Base-by-base conservation (phyloP, 2,888 invertebrate genomes). In the Acanthoscelides obtectus region DNA sequence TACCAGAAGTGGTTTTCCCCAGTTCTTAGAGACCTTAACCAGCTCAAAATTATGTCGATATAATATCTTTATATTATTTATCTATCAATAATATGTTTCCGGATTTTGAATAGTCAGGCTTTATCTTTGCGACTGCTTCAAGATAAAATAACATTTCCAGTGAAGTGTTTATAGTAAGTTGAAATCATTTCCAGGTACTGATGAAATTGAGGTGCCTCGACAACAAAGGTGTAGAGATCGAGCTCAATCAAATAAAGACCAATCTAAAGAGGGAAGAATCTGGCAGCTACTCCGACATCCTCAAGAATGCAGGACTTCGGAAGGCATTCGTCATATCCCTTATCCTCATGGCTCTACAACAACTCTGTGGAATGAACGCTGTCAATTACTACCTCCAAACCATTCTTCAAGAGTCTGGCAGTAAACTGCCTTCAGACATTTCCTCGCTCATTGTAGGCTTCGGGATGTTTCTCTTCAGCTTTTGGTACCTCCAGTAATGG, bases 321-420 rank as follows among this genome's bases (percentile, higher is more conserved):
- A 92, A 91, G 81, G 94, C 95, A 0, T 88, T 95, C 80, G 88
- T 94, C 76, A 90, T 93, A 68, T 92, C 92, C 0, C 90, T 91
- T n/a, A 20, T 74, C 17, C 66, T 79, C 65, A 75, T 79, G 22
- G 64, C 70, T 45, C 92, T 94, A 85, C 96, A 96, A 82, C 84
- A 95, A 27, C 93, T 94, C 0, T 95, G 94, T 69, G 72, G 75
- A 21, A 72, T 72, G n/a, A 70, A 69, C 12, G 71, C 66, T 12
- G 8, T 72, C 19, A 68, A 71, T 20, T 73, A 71, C 88, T 92
- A 71, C 93, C 95, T 19, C 91, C 93, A 0, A 86, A 75, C 76
- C 20, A 93, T 94, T 79, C 94, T 94, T 81, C 82, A 85, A 0
- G 88, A 88, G 1, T 91, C 95, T 0, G 90, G 90, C 1, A 89